Base-by-base conservation (phyloP, 2,113 vertebrate genomes). In the Callipepla squamata region DNA sequence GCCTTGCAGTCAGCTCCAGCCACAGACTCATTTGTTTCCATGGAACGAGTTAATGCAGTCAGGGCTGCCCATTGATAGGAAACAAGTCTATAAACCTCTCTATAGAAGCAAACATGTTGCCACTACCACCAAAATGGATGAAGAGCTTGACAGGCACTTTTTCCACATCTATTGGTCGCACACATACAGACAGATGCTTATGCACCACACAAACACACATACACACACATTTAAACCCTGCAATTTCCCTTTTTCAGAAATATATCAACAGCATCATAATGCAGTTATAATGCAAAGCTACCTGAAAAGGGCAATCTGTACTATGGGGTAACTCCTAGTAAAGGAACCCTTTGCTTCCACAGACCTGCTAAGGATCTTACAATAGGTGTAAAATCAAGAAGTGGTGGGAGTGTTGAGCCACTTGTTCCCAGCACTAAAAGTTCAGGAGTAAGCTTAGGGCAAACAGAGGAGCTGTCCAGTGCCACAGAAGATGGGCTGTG, bases 11-110 rank as follows among this genome's bases (percentile, higher is more conserved):
- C 90, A 66, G 95, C 92, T 92, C 84, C 89, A 92, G 91, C 89
- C 93, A 57, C 83, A 55, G 57, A 89, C 87, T 86, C 84, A 66
- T 93, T 87, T 90, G 86, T 95, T 96, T 92, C 96, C 82, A 73
- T 88, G 85, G 93, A 89, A 94, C 30, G 85, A 89, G 90, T 47
- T 80, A 90, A 89, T 93, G 93, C 81, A 82, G 80, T 89, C 63
- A 20, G 75, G 67, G 58, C 92, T 80, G 94, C 81, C 84, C 85
- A 74, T 47, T 90, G 87, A 94, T 82, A 62, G 61, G 59, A 68
- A 69, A 47, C 16, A 32, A 76, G 80, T 93, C 77, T 59, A 69
- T 84, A 88, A 84, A 86, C 73, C 63, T 79, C 92, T 81, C 78
- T 74, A 21, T 65, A 86, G 94, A 86, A n/a, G 48, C 58, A 84